A percentile compares a stretch with the other conserved stretches of the same genome.
Evolutionary conservation across 2,888 invertebrate genomes (phyloP).

Genomic region (Scrobipalpa costella): DNA sequence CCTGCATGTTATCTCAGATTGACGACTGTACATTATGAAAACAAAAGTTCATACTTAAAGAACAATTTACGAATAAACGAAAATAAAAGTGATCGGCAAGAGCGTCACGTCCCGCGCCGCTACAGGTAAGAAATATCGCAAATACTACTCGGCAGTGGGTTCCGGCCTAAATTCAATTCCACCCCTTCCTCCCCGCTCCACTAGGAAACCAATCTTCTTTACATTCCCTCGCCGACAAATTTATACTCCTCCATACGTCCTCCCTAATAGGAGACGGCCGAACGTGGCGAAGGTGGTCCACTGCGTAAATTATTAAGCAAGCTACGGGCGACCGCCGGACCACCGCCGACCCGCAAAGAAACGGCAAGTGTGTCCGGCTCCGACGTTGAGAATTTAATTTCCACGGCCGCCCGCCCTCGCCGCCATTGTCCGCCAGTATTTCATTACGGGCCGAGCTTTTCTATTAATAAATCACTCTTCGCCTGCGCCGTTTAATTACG

Average conservation of each 20-base stretch:
- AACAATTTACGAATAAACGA: constrained; percentile 11
- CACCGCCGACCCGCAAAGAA: constrained; percentile 59
- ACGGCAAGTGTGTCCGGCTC: constrained; percentile 59
- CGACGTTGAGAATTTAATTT: constrained; percentile 78
- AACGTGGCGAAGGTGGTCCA: constrained; percentile 33
- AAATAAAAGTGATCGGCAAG: constrained; percentile 62
- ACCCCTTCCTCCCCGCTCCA: constrained; percentile 69
- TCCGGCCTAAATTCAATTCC: constrained; percentile 77
- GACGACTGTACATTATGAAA: no score
- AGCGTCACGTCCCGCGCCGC: constrained; percentile 60
- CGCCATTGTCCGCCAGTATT: constrained; percentile 80
- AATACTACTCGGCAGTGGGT: constrained; percentile 67
- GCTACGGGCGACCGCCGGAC: constrained; percentile 34
- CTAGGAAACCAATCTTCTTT: constrained; percentile 78
- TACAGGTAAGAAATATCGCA: constrained; percentile 71
- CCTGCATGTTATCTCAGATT: no score
- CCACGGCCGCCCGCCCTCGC: constrained; percentile 70
- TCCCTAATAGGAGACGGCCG: constrained; percentile 58
- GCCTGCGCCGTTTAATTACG: constrained; percentile 80
- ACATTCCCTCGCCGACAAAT: constrained; percentile 78
- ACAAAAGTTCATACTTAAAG: no score
- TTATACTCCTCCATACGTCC: constrained; percentile 76
- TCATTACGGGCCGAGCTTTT: constrained; percentile 80
- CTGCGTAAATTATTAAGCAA: constrained; percentile 69
- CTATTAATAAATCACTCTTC: constrained; percentile 82